Evolutionary conservation across 2,797 vertebrate genomes (phyloP), one percentile per base, ranked within the genome.

Genomic region (Onychomys leucogaster): DNA sequence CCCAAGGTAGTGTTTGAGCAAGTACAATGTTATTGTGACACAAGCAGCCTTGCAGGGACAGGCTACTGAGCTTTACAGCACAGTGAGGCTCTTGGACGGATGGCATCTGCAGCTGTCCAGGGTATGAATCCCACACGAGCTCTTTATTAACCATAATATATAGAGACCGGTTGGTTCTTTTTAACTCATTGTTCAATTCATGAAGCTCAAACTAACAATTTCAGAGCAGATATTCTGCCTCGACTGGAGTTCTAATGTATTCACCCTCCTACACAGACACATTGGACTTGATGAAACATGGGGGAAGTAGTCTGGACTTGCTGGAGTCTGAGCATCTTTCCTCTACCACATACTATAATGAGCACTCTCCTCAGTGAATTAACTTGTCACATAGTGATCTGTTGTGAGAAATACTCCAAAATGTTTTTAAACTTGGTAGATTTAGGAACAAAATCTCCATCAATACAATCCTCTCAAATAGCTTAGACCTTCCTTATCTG

Each of bases 231-330:
- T 55, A 4, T 57, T 92, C 43, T 91, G 21, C 52, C 59, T 57
- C 29, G 32, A n/a, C 27, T 27, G 52, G 29, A 41, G 23, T 84
- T 85, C 59, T 46, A 43, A 8, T 46, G 25, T 0, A 9, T 37
- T 78, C 49, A 9, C 2, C 37, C 67, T 69, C 49, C 71, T 46
- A 57, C 0, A 0, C n/a, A 5, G 76, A 82, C 49, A 37, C 29
- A 37, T 57, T 95, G 94, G 69, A 37, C 71, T 78, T 86, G 91
- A 77, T 41, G 49, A 96, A 97, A 65, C 65, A 25, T 37, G 81
- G 37, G 23, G 14, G 2, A 46, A 85, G 27, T 55, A n/a, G 12
- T 90, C 55, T 41, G 73, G 32, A 67, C 65, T 94, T 93, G 5
- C 49, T 17, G 2, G 82, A 76, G 11, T 23, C 52, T 83, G 73